phyloP scores from a whole-genome alignment of 2,888 invertebrate genomes.

The Electrophaes corylata region DNA sequence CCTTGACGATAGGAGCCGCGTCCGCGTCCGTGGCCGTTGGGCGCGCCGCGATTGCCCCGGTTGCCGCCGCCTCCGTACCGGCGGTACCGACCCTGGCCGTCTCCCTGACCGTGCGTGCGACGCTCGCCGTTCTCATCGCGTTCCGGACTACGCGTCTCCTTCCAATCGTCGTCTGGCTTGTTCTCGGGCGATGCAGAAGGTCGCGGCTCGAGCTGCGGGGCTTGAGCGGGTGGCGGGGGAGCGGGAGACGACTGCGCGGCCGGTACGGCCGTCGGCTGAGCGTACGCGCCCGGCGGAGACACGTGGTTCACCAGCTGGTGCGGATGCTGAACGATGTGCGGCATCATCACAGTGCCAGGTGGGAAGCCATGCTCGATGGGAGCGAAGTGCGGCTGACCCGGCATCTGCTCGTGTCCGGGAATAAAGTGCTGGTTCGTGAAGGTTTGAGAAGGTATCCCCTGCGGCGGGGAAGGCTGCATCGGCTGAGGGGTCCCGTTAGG shows the following conservation, averaged over 20 bases:
- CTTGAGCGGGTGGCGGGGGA: constrained; percentile 45
- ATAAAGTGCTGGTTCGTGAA: constrained; percentile 93
- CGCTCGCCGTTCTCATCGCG: constrained; percentile 64
- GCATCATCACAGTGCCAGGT: constrained; percentile 71
- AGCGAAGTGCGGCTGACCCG: constrained; percentile 81
- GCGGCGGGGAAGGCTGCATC: constrained; percentile 70
- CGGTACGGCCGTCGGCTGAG: constrained; percentile 75
- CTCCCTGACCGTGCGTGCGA: constrained; percentile 71
- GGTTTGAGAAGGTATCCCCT: constrained; percentile 90
- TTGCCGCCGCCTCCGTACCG: constrained; percentile 62
- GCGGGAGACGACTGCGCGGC: constrained; percentile 48
- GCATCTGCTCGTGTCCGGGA: constrained; percentile 82
- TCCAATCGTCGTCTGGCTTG: constrained; percentile 61
- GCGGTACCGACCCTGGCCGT: constrained; percentile 68
- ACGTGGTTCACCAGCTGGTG: constrained; percentile 34
- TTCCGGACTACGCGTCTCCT: constrained; percentile 68
- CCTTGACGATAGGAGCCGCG: constrained; percentile 62
- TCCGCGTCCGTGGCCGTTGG: constrained; percentile 74
- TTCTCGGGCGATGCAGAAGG: constrained; percentile 46
- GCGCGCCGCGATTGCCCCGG: constrained; percentile 63
- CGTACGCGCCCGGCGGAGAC: constrained; percentile 65
- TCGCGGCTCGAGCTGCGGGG: constrained; percentile 29
- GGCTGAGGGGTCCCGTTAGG: constrained; percentile 85
- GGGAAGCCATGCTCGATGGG: constrained; percentile 70
- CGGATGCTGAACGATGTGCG: constrained; percentile 32